Evolutionary conservation across 2,113 vertebrate species (phyloP).

Genomic region (Macquaria australasica): DNA sequence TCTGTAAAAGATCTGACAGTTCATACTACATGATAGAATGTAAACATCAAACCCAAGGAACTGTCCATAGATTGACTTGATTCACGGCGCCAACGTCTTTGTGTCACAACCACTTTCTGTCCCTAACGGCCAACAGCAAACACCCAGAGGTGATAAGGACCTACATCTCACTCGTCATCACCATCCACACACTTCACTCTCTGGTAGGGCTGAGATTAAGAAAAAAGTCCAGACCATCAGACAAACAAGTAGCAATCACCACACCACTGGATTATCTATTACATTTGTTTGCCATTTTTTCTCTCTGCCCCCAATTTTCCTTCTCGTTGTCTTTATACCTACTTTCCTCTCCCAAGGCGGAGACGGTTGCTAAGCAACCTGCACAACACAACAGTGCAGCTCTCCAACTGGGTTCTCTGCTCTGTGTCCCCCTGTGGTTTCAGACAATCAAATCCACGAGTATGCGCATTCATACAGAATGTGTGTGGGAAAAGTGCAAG

Average conservation of each 20-base stretch:
- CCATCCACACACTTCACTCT: conserved; percentile 6
- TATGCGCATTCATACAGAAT: conserved; percentile 42
- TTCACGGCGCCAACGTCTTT: neutral
- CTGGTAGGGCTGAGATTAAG: neutral
- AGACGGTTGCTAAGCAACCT: conserved; percentile 79
- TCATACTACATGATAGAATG: neutral
- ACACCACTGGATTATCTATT: conserved; percentile 56
- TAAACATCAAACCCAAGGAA: neutral
- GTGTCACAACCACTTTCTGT: conserved; percentile 16
- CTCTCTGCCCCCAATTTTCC: conserved; percentile 52
- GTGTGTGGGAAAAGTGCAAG: conserved; percentile 62
- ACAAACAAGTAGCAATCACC: conserved; percentile 44
- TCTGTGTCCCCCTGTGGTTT: conserved; percentile 69
- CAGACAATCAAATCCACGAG: conserved; percentile 68
- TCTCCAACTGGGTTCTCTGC: conserved; percentile 64
- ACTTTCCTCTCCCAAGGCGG: conserved; percentile 64
- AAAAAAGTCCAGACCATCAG: conserved; percentile 25
- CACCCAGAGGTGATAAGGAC: neutral
- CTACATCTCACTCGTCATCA: neutral
- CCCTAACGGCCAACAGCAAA: neutral
- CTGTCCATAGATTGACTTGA: neutral
- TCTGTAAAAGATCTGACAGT: neutral
- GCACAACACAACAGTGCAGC: conserved; percentile 74
- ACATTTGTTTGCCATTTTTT: conserved; percentile 30
- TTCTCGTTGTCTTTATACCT: conserved; percentile 47